These are phyloP conservation scores for Platynereis dumerilii DNA, from an alignment of 2,888 invertebrate genomes.

Conservation along the genomic window DNA sequence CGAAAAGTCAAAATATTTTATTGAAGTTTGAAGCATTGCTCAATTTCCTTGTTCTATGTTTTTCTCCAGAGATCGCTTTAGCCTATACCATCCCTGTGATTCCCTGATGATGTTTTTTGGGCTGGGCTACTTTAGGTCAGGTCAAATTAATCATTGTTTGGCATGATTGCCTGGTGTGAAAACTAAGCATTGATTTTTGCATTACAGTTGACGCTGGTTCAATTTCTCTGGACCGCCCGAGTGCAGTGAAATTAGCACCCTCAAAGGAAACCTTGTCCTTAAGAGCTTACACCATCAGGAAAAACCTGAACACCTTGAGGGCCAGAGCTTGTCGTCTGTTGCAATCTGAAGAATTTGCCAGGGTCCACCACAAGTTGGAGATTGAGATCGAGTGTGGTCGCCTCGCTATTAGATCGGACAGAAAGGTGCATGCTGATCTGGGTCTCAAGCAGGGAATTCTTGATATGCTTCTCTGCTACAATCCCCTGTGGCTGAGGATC, in stretches of 20 bases:
- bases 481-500: conserved; percentile 87
- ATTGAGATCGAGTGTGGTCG: conserved; percentile 77
- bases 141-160: no score
- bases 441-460: conserved; percentile 76
- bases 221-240: conserved; percentile 39
- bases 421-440: conserved; percentile 82
- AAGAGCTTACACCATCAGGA: conserved; percentile 57
- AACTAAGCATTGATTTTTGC: no score
- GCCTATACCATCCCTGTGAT: no score
- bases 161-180: no score
- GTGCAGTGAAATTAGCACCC: conserved; percentile 49
- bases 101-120: no score
- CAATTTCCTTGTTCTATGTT: no score
- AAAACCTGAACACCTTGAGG: conserved; percentile 60
- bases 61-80: no score
- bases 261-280: conserved; percentile 62
- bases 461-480: conserved; percentile 81
- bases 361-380: conserved; percentile 74
- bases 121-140: no score
- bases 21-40: no score
- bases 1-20: no score
- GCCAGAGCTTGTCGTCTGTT: conserved; percentile 69
- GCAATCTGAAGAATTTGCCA: conserved; percentile 70
- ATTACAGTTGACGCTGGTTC: conserved; percentile 57
- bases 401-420: conserved; percentile 78